Conservation (phyloP, 2,797 vertebrate species). For the Myotis daubentonii region DNA sequence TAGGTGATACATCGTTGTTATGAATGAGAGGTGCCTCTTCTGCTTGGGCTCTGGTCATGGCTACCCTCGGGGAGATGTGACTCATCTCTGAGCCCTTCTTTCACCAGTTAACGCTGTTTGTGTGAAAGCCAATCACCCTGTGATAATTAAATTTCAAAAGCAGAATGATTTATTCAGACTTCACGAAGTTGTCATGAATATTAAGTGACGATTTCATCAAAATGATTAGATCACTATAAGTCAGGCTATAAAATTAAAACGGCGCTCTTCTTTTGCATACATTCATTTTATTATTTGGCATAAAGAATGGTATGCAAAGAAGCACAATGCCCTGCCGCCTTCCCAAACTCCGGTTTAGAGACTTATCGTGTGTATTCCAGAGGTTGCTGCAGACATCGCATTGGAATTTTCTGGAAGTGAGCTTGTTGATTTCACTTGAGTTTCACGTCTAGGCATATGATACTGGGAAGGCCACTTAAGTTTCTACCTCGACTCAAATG, state of each 20-base stretch:
- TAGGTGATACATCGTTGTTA: background rate
- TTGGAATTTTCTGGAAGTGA: background rate
- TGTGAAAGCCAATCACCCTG: background rate
- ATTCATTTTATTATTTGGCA: conserved; percentile 5
- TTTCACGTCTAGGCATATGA: background rate
- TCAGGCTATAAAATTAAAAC: conserved; percentile 52
- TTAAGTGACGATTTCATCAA: conserved; percentile 37
- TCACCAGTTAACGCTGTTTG: background rate
- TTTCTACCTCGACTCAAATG: background rate
- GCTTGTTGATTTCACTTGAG: background rate
- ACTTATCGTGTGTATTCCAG: background rate
- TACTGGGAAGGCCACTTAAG: background rate
- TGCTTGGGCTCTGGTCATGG: no score
- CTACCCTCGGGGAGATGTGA: background rate
- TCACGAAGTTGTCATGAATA: conserved; percentile 35
- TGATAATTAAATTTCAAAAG: conserved; percentile 48
- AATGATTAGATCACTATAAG: conserved; percentile 22
- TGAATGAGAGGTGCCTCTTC: background rate
- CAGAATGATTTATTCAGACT: conserved; percentile 11
- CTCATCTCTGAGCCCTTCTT: background rate
- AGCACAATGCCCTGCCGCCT: background rate
- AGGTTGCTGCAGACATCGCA: background rate
- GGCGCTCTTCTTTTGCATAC: conserved; percentile 3
- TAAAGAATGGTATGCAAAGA: conserved; percentile 2
- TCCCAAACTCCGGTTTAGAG: background rate